Conservation (phyloP, 2,888 invertebrate genomes). For the Lottia gigantea region DNA sequence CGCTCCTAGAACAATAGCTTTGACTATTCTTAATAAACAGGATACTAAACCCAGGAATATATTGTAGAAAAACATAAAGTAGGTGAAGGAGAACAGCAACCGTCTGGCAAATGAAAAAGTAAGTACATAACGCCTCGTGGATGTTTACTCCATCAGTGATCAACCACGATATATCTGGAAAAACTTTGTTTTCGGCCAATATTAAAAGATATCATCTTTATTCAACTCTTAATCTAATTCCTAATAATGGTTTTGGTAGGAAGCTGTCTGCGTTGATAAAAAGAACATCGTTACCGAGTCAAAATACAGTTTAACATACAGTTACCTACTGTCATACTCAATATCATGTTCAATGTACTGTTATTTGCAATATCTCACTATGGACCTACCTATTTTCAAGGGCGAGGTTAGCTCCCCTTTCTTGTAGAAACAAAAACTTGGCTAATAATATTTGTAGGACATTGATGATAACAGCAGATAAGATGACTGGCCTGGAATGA, state of each 20-base stretch:
- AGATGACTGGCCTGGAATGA: constrained; percentile 38
- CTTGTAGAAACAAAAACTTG: constrained; percentile 51
- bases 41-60: constrained; percentile 58
- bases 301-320: too few relatives aligned
- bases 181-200: too few relatives aligned
- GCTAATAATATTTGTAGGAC: constrained; percentile 45
- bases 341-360: too few relatives aligned
- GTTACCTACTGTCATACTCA: too few relatives aligned
- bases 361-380: too few relatives aligned
- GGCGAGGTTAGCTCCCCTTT: constrained; percentile 39
- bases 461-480: constrained; percentile 37
- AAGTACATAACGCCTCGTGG: not conserved
- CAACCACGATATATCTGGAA: too few relatives aligned
- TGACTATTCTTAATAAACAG: constrained; percentile 50
- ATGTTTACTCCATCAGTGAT: too few relatives aligned
- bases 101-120: constrained; percentile 41
- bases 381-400: constrained; percentile 52
- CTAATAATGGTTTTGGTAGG: too few relatives aligned
- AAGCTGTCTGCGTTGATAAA: too few relatives aligned
- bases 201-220: too few relatives aligned
- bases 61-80: constrained; percentile 63
- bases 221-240: too few relatives aligned
- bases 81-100: constrained; percentile 50
- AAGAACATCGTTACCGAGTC: too few relatives aligned
- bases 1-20: constrained; percentile 47